phyloP scores from a whole-genome alignment of 2,888 invertebrate species.

The Lacanobia wlatinum region DNA sequence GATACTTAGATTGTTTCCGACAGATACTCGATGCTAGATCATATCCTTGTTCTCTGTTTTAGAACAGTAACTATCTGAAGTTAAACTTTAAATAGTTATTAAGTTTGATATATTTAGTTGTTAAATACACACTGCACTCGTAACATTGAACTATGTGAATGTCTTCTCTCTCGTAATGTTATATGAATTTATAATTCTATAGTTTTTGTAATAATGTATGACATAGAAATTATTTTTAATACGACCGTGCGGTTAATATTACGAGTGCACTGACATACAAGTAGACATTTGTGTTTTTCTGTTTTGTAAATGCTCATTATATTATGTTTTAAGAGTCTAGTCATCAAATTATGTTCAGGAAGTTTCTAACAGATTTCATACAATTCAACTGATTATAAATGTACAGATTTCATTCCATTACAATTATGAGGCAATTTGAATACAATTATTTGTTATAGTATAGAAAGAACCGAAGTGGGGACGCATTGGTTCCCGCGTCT shows the following conservation, averaged over 20 bases:
- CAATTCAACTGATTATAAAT: slow-evolving; percentile 69
- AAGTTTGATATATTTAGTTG: slow-evolving; percentile 79
- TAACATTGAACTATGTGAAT: slow-evolving; percentile 71
- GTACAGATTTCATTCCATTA: slow-evolving; percentile 75
- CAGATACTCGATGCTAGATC: slow-evolving; percentile 69
- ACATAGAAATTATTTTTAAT: slow-evolving; percentile 61
- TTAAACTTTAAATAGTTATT: slow-evolving; percentile 82
- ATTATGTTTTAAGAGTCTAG: slow-evolving; percentile 90
- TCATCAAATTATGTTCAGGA: slow-evolving; percentile 87
- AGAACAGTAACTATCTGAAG: slow-evolving; percentile 76
- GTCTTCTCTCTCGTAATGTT: slow-evolving; percentile 64
- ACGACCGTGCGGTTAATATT: slow-evolving; percentile 60
- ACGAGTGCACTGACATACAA: slow-evolving; percentile 72
- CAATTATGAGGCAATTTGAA: slow-evolving; percentile 65
- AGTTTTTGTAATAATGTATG: slow-evolving; percentile 58
- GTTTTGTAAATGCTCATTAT: slow-evolving; percentile 90
- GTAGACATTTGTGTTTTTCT: slow-evolving; percentile 79
- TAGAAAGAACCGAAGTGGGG: slow-evolving; percentile 51
- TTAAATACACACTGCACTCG: slow-evolving; percentile 78
- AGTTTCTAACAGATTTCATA: slow-evolving; percentile 75
- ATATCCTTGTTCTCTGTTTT: slow-evolving; percentile 67
- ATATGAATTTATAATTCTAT: slow-evolving; percentile 60
- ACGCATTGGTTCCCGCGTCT: slow-evolving; percentile 20
- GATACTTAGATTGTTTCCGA: slow-evolving; percentile 63
- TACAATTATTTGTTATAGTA: slow-evolving; percentile 59